These are phyloP conservation scores for Andrena trimmerana DNA, from an alignment of 2,888 invertebrate species.

Conservation along the genomic window DNA sequence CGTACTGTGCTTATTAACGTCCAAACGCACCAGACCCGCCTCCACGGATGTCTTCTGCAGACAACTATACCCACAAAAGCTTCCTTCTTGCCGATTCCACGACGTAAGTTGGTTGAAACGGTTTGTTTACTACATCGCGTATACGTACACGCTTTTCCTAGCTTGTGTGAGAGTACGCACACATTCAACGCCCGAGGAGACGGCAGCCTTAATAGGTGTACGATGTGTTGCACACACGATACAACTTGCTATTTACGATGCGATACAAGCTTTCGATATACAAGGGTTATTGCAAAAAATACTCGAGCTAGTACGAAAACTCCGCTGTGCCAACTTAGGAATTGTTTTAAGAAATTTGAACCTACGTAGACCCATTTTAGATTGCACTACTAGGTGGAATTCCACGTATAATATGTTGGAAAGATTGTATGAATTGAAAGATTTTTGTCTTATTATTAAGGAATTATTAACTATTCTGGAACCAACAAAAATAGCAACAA, in stretches of 20 bases:
- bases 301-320: background rate
- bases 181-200: too few relatives aligned
- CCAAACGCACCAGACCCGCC: too few relatives aligned
- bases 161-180: too few relatives aligned
- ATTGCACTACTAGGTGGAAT: background rate
- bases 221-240: too few relatives aligned
- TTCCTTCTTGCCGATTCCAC: too few relatives aligned
- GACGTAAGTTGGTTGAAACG: too few relatives aligned
- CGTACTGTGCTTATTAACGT: too few relatives aligned
- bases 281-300: background rate
- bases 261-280: background rate
- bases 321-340: background rate
- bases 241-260: background rate
- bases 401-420: background rate
- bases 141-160: too few relatives aligned
- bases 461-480: background rate
- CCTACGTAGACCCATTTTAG: background rate
- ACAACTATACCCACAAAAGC: too few relatives aligned
- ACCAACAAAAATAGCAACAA: background rate
- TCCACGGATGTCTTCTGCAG: too few relatives aligned
- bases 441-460: background rate
- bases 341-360: background rate
- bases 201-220: too few relatives aligned
- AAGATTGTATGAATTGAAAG: background rate
- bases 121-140: too few relatives aligned